Evolutionary conservation across 2,888 invertebrate species (phyloP), one percentile per base, ranked within the genome.

Genomic region (Agonopterix arenella): DNA sequence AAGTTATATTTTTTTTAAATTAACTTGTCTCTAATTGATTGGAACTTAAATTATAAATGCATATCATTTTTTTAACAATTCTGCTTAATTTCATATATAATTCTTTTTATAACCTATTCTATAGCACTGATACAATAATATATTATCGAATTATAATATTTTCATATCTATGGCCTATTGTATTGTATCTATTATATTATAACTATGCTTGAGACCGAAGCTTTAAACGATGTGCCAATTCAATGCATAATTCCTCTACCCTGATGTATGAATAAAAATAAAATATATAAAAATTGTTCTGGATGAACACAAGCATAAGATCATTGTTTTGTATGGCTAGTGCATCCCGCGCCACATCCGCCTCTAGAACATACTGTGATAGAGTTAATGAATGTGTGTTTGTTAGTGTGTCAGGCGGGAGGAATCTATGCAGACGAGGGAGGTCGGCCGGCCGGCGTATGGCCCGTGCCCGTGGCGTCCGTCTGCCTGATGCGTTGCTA

Each of bases 241-340:
- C n/a, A 48, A 54, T 68, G 75, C 74, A 72, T 75, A 72, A 68
- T 73, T 73, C 72, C 70, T 73, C 71, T 62, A 61, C 59, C 70
- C 64, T 62, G 62, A 63, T 59, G 28, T 28, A 57, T 62, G 45
- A 45, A 11, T 37, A 11, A 13, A 36, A 28, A 50, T 54, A 44
- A 58, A 66, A 60, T 61, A 47, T 55, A 49, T 54, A 75, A 84
- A 84, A 84, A 85, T 84, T 83, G 85, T 86, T 86, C 84, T 84
- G 85, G 84, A 84, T 77, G 68, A 68, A 68, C 70, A 73, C 71
- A 60, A 66, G 71, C 76, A 70, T 75, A 70, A 70, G 70, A 67
- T 75, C 68, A 66, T 66, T 66, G 68, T 70, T 68, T 69, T 61
- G 66, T 70, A 28, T 76, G 36, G 47, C 44, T 36, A 44, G 36